phyloP scores from a whole-genome alignment of 2,888 invertebrate genomes.

The Saturnia pavonia region DNA sequence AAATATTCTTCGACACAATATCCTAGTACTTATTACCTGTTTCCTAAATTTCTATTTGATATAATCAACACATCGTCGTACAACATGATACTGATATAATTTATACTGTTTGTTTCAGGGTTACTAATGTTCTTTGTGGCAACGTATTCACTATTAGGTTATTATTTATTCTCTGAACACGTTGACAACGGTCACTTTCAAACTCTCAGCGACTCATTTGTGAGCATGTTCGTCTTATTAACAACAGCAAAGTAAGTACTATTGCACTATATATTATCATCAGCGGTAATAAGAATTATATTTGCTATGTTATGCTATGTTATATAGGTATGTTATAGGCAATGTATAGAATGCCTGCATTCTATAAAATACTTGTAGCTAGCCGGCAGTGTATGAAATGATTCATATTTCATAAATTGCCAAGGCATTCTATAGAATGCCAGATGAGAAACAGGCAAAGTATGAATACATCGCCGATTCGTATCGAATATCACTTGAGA shows the following conservation, averaged over 20 bases:
- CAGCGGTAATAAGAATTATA: too few species aligned
- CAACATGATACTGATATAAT: neutral
- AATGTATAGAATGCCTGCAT: too few species aligned
- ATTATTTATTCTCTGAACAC: slow-evolving; percentile 89
- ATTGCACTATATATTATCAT: neutral
- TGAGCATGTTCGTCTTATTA: slow-evolving; percentile 93
- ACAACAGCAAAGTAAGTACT: slow-evolving; percentile 93
- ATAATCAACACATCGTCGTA: neutral
- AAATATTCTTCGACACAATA: neutral
- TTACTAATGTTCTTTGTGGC: slow-evolving; percentile 92
- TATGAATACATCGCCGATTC: too few species aligned
- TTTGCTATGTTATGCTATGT: too few species aligned
- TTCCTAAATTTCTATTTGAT: neutral
- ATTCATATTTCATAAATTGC: too few species aligned
- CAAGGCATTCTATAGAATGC: too few species aligned
- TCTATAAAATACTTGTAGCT: too few species aligned
- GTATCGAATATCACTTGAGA: too few species aligned
- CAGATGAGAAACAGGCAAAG: too few species aligned
- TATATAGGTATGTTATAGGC: too few species aligned
- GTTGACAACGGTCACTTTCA: slow-evolving; percentile 88
- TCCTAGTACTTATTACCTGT: neutral
- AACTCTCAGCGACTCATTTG: slow-evolving; percentile 90
- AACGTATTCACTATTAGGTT: slow-evolving; percentile 91
- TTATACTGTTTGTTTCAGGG: slow-evolving; percentile 50
- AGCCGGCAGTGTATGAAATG: too few species aligned